Evolutionary conservation across 2,797 vertebrate genomes (phyloP).

Genomic region (Crocodylus rhombifer): DNA sequence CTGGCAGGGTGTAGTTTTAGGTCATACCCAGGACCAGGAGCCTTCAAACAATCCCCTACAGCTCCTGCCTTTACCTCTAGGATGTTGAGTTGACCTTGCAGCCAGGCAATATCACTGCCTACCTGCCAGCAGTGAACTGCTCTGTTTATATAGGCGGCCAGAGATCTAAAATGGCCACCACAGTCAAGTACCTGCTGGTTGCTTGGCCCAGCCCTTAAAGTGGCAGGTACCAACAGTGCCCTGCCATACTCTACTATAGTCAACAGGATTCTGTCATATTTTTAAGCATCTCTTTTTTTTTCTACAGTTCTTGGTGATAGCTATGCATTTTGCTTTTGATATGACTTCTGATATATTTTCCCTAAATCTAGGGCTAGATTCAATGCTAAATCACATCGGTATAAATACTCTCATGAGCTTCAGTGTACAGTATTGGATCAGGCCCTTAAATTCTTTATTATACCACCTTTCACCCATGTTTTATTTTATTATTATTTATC

Average conservation of each 20-base stretch:
- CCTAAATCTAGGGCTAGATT: neutral
- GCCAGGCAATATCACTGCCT: no score
- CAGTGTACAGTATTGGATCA: neutral
- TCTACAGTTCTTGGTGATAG: slow-evolving; percentile 20
- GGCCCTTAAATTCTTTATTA: neutral
- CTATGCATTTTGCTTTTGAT: neutral
- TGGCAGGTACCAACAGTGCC: no score
- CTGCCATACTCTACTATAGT: slow-evolving; percentile 16
- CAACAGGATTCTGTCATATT: slow-evolving; percentile 23
- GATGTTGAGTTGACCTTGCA: no score
- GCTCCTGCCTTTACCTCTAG: no score
- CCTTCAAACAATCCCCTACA: no score
- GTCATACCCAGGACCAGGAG: no score
- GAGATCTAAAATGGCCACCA: no score
- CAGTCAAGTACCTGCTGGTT: no score
- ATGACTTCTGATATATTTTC: neutral
- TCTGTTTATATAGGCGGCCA: no score
- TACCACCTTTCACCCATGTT: neutral
- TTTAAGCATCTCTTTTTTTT: slow-evolving; percentile 22
- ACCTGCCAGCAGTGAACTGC: no score
- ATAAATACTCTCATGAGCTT: neutral
- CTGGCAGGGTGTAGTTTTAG: no score
- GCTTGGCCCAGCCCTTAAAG: no score
- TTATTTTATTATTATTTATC: neutral
- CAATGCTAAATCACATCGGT: neutral